These are phyloP conservation scores for Cryptoleucopteryx plumbea DNA, from an alignment of 2,113 vertebrate genomes.

Conservation along the genomic window DNA sequence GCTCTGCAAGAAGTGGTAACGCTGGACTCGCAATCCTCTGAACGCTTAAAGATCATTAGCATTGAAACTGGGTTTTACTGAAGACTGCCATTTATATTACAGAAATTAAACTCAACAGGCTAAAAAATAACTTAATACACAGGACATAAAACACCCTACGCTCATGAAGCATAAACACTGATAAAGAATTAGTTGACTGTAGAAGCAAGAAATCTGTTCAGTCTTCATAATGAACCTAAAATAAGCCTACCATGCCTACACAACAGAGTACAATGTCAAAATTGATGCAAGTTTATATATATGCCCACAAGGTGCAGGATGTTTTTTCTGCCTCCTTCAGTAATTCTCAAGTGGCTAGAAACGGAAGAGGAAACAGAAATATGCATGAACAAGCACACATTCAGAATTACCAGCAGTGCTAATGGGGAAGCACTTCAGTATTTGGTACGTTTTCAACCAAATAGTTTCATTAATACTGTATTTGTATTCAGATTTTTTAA, in stretches of 20 bases:
- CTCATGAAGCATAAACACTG: neutral
- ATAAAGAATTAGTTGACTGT: neutral
- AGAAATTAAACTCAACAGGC: neutral
- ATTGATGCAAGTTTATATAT: neutral
- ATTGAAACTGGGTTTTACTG: neutral
- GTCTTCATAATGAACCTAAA: neutral
- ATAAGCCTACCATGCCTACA: neutral
- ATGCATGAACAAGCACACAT: neutral
- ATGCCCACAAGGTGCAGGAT: neutral
- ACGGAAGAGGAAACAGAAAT: neutral
- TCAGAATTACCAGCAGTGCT: neutral
- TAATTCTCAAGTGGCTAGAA: neutral
- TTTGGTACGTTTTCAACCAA: neutral
- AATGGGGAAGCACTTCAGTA: neutral
- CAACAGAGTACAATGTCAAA: neutral
- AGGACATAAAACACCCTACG: neutral
- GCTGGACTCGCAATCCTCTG: neutral
- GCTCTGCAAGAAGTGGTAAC: neutral
- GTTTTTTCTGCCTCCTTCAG: neutral
- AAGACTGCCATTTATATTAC: neutral
- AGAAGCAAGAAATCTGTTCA: neutral
- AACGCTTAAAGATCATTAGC: neutral
- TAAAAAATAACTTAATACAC: neutral
- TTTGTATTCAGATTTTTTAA: neutral
- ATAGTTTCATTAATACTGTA: neutral